Percentiles rank a stretch among this genome's conserved stretches.
Evolutionary conservation across 2,797 vertebrate species (phyloP).

Genomic region (Acanthopagrus latus): DNA sequence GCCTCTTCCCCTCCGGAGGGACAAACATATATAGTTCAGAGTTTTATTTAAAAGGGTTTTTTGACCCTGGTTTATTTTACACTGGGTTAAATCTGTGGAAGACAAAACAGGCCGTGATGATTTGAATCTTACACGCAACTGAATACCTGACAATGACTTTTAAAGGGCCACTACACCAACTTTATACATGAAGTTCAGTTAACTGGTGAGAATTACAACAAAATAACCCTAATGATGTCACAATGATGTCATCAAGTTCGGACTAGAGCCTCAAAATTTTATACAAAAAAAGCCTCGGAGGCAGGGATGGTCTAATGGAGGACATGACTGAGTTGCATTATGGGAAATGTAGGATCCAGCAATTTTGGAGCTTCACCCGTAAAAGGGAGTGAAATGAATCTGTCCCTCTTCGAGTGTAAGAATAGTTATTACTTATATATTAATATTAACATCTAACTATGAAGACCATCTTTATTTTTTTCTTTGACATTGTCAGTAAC

Average conservation of each 20-base stretch:
- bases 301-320: neutral
- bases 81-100: constrained; percentile 77
- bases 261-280: no score
- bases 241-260: neutral
- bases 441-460: no score
- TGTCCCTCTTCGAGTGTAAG: neutral
- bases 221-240: neutral
- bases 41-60: constrained; percentile 78
- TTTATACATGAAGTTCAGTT: neutral
- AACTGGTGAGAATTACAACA: neutral
- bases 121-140: constrained; percentile 9
- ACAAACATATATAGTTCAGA: constrained; percentile 57
- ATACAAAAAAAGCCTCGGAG: neutral
- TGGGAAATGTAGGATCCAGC: constrained; percentile 17
- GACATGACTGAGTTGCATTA: neutral
- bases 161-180: neutral
- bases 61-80: constrained; percentile 70
- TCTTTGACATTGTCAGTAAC: neutral
- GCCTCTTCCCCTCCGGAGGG: constrained; percentile 60
- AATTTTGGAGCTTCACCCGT: neutral
- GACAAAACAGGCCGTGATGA: constrained; percentile 12
- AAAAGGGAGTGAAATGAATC: neutral
- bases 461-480: no score
- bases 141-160: constrained; percentile 37
- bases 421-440: neutral